Percentiles rank a stretch among this genome's conserved stretches.
phyloP scores from a whole-genome alignment of 1,140 invertebrate genomes.

The Diachasmimorpha longicaudata region DNA sequence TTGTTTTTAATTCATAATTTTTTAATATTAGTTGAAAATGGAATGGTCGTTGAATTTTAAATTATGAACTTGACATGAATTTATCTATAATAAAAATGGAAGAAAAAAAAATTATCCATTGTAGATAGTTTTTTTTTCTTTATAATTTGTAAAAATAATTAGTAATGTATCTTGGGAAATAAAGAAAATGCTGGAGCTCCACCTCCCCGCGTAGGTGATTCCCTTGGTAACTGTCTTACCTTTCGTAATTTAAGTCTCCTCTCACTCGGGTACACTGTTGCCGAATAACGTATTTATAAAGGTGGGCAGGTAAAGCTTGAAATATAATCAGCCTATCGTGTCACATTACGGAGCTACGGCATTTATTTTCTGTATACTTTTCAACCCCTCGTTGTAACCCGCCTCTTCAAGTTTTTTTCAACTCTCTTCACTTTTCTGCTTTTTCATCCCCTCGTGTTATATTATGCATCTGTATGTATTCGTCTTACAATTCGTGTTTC shows the following conservation, averaged over 20 bases:
- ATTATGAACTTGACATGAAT: no score
- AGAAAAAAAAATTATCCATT: no score
- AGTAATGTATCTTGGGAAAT: background rate
- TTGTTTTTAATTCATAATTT: no score
- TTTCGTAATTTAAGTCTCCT: background rate
- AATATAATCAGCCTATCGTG: conserved; percentile 43
- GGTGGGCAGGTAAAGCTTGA: conserved; percentile 17
- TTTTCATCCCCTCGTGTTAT: conserved; percentile 1
- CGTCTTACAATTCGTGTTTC: conserved; percentile 10
- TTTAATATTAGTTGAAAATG: no score
- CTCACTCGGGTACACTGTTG: conserved; percentile 3
- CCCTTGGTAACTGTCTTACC: conserved; percentile 33
- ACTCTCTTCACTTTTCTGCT: background rate
- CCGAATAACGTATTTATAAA: background rate
- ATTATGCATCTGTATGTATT: conserved; percentile 9
- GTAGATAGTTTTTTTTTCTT: no score
- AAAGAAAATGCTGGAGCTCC: conserved; percentile 3
- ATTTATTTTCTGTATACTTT: background rate
- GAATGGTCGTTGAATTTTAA: no score
- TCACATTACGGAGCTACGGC: conserved; percentile 33
- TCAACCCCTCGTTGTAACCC: conserved; percentile 10
- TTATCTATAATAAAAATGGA: no score
- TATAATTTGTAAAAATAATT: background rate
- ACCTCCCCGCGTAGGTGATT: conserved; percentile 33
- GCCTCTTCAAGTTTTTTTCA: background rate